phyloP scores from a whole-genome alignment of 2,888 invertebrate genomes.

The Marasmarcha lunaedactyla region DNA sequence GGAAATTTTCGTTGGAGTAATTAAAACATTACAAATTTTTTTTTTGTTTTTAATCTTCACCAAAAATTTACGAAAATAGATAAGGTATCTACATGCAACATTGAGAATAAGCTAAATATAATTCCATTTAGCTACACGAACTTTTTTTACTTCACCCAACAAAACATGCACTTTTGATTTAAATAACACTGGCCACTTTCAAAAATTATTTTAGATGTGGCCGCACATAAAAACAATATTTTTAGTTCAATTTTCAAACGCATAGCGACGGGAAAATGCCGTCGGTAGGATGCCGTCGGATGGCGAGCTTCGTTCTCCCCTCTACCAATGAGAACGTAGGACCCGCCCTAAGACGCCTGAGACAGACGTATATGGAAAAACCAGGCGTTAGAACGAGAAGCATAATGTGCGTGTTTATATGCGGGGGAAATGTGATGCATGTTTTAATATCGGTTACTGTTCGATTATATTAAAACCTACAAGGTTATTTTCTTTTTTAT shows the following conservation, averaged over 20 bases:
- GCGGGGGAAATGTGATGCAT: conserved; percentile 65
- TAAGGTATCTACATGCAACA: too few relatives aligned
- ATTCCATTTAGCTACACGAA: too few relatives aligned
- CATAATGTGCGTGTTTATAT: conserved; percentile 45
- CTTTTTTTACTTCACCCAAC: too few relatives aligned
- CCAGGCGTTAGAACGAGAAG: conserved; percentile 26
- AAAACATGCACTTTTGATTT: too few relatives aligned
- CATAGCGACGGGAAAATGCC: conserved; percentile 62
- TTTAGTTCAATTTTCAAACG: conserved; percentile 43
- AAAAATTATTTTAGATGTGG: background rate
- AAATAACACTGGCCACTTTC: too few relatives aligned
- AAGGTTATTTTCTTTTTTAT: conserved; percentile 36
- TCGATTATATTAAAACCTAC: conserved; percentile 52
- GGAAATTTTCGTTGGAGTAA: too few relatives aligned
- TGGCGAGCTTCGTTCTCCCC: conserved; percentile 41
- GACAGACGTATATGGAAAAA: conserved; percentile 34
- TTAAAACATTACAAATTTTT: too few relatives aligned
- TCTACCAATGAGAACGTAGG: conserved; percentile 51
- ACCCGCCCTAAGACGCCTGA: conserved; percentile 45
- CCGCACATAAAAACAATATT: conserved; percentile 4
- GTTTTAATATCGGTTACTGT: conserved; percentile 62
- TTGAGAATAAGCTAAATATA: too few relatives aligned
- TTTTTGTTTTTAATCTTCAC: too few relatives aligned
- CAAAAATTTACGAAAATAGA: too few relatives aligned
- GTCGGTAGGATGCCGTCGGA: conserved; percentile 47